These are phyloP conservation scores for Marcusenius ussheri DNA, from an alignment of 2,113 vertebrate species.

Conservation along the genomic window DNA sequence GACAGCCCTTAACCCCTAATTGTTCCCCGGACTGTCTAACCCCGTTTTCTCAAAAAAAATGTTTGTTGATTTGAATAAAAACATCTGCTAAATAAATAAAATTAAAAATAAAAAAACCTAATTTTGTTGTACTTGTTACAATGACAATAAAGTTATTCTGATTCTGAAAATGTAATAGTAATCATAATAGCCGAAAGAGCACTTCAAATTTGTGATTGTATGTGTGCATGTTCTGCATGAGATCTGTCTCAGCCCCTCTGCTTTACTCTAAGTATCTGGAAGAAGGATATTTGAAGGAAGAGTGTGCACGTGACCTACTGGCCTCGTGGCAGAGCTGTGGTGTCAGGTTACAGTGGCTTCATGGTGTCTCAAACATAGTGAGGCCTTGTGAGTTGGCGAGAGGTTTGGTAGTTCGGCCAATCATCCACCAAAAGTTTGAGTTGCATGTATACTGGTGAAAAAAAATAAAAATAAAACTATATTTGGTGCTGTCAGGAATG, in stretches of 20 bases:
- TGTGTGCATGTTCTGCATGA: background rate
- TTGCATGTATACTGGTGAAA: background rate
- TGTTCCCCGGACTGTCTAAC: background rate
- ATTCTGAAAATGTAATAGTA: background rate
- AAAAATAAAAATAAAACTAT: background rate
- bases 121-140: too few species aligned
- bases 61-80: background rate
- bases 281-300: background rate
- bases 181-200: background rate
- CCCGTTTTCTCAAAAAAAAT: background rate
- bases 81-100: background rate
- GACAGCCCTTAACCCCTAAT: background rate
- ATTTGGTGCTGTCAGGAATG: background rate
- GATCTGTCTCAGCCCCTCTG: background rate
- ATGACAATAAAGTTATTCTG: too few species aligned
- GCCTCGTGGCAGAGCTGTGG: background rate
- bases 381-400: background rate
- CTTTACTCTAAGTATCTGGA: background rate
- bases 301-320: background rate
- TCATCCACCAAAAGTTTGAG: background rate
- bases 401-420: background rate
- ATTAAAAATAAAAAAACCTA: too few species aligned
- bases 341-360: background rate
- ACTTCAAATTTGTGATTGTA: background rate
- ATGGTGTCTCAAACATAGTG: background rate